A percentile compares a stretch with the other conserved stretches of the same genome.
Evolutionary conservation across 2,888 invertebrate species (phyloP).

Genomic region (Parascotia fuliginaria): DNA sequence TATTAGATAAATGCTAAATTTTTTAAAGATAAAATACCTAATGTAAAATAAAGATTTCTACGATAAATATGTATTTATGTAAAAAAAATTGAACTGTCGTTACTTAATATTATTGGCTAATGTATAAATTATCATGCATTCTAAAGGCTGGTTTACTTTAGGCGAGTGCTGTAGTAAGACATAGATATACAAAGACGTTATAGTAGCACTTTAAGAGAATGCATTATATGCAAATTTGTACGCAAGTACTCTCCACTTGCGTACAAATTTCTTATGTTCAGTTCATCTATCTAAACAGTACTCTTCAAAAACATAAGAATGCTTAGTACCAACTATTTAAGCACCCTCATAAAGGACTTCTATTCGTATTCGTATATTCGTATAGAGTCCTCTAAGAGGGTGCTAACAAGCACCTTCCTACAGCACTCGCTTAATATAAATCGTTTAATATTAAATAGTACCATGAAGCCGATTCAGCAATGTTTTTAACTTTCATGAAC

Average conservation of each 20-base stretch:
- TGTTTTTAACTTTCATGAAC: constrained; percentile 65
- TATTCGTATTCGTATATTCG: too few relatives aligned
- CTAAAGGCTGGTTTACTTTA: constrained; percentile 15
- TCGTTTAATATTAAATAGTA: constrained; percentile 41
- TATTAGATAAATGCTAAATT: constrained; percentile 50
- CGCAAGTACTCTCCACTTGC: too few relatives aligned
- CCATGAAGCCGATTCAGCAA: constrained; percentile 45
- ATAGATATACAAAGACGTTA: too few relatives aligned
- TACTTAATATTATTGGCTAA: constrained; percentile 58
- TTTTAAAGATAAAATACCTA: constrained; percentile 60
- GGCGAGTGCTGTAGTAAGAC: background rate
- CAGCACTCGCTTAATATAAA: background rate
- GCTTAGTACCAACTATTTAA: background rate
- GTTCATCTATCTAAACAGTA: too few relatives aligned
- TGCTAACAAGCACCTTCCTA: too few relatives aligned
- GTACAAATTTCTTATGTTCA: too few relatives aligned
- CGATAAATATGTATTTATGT: constrained; percentile 79
- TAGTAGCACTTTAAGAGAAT: too few relatives aligned
- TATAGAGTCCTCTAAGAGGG: too few relatives aligned
- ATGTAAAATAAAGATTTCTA: constrained; percentile 73
- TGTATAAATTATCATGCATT: constrained; percentile 53
- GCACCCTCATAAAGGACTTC: background rate
- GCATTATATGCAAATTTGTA: too few relatives aligned
- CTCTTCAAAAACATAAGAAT: too few relatives aligned
- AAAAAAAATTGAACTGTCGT: constrained; percentile 64